These are phyloP conservation scores for Bactericera cockerelli DNA, from an alignment of 1,140 invertebrate species.

Conservation along the genomic window DNA sequence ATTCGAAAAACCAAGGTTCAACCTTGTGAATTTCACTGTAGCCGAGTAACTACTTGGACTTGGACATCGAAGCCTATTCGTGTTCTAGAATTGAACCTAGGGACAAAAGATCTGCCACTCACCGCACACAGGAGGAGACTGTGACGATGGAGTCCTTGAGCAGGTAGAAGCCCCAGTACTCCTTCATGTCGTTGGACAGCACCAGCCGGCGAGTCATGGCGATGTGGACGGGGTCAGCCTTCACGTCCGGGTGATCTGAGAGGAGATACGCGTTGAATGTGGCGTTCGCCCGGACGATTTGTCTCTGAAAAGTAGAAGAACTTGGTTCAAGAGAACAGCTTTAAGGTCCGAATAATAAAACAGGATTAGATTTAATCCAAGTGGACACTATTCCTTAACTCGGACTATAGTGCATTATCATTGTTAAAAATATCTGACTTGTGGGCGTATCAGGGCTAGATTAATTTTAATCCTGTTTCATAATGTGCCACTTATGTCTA, in stretches of 20 bases:
- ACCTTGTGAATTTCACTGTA: too few relatives aligned
- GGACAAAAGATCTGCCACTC: too few relatives aligned
- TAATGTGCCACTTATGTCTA: too few relatives aligned
- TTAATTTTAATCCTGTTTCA: too few relatives aligned
- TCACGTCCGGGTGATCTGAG: conserved; percentile 38
- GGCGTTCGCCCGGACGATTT: conserved; percentile 49
- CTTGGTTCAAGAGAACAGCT: conserved; percentile 11
- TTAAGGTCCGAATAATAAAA: too few relatives aligned
- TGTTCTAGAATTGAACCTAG: too few relatives aligned
- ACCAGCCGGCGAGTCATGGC: conserved; percentile 48
- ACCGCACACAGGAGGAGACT: conserved; percentile 57
- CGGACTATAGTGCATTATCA: background rate
- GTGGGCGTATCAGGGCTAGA: background rate
- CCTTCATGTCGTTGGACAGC: conserved; percentile 62
- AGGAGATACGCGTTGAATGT: conserved; percentile 61
- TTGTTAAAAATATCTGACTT: background rate
- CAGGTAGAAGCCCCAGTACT: conserved; percentile 72
- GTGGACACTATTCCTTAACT: too few relatives aligned
- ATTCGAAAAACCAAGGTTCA: too few relatives aligned
- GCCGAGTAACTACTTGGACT: too few relatives aligned
- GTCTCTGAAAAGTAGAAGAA: conserved; percentile 43
- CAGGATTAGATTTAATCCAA: background rate
- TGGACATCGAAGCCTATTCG: too few relatives aligned
- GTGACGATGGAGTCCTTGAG: conserved; percentile 52
- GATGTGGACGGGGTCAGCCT: conserved; percentile 36